Evolutionary conservation across 1,140 invertebrate species (phyloP).

Genomic region (Pachypeltis micranthus): DNA sequence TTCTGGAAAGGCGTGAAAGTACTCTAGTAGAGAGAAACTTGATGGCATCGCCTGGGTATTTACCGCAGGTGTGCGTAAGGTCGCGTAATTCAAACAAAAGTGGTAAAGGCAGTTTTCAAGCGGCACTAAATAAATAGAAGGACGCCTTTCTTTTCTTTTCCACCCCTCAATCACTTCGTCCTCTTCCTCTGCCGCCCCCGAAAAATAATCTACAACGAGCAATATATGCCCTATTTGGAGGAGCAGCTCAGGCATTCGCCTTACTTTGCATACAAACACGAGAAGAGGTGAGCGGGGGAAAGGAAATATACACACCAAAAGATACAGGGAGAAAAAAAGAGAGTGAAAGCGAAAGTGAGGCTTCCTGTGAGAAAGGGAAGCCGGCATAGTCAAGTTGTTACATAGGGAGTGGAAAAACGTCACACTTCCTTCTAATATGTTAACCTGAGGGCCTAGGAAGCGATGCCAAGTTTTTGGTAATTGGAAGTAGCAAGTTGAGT

Average conservation of each 20-base stretch:
- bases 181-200: not conserved
- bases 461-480: too few species aligned
- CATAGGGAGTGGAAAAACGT: too few species aligned
- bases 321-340: too few species aligned
- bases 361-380: too few species aligned
- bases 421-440: too few species aligned
- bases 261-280: constrained; percentile 3
- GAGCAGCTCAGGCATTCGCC: not conserved
- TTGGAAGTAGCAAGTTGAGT: too few species aligned
- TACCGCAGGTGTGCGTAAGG: not conserved
- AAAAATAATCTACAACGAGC: not conserved
- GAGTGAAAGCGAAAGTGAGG: too few species aligned
- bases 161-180: not conserved
- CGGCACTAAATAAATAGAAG: constrained; percentile 5
- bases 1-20: too few species aligned
- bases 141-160: not conserved
- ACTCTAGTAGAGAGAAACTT: not conserved
- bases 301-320: too few species aligned
- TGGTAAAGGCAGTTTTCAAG: not conserved
- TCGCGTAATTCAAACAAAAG: constrained; percentile 4
- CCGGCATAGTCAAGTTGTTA: too few species aligned
- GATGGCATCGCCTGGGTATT: not conserved
- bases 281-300: too few species aligned
- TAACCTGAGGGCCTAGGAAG: too few species aligned
- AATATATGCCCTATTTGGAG: constrained; percentile 3